phyloP scores from a whole-genome alignment of 2,888 invertebrate species.

The Polia nebulosa region DNA sequence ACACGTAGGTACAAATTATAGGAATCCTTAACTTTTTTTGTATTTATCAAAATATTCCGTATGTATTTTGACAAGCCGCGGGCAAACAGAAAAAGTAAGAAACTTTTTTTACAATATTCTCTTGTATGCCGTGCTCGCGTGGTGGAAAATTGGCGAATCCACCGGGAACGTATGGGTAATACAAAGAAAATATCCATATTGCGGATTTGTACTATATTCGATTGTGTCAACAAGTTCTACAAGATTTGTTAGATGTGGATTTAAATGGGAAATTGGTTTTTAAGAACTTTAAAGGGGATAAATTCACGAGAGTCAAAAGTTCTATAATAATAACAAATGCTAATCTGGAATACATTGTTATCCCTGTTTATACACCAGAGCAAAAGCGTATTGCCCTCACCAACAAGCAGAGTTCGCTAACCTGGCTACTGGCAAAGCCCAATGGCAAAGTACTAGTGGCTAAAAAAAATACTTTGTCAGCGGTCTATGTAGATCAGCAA shows the following conservation, averaged over 20 bases:
- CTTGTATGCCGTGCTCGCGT: slow-evolving; percentile 63
- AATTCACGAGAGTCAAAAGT: neutral
- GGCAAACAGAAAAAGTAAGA: slow-evolving; percentile 47
- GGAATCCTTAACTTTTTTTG: slow-evolving; percentile 41
- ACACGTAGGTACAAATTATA: slow-evolving; percentile 27
- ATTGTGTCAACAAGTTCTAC: slow-evolving; percentile 56
- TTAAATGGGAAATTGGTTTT: neutral
- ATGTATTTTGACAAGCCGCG: slow-evolving; percentile 32
- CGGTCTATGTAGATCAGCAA: too few relatives aligned
- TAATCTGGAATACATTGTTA: neutral
- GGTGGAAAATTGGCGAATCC: slow-evolving; percentile 74
- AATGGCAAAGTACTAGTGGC: neutral
- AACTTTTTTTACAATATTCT: slow-evolving; percentile 57
- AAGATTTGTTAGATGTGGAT: slow-evolving; percentile 30
- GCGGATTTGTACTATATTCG: slow-evolving; percentile 52
- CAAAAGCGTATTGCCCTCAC: too few relatives aligned
- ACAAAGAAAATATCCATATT: slow-evolving; percentile 61
- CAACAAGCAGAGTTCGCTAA: neutral
- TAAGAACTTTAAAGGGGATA: neutral
- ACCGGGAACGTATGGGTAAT: slow-evolving; percentile 60
- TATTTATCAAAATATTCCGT: slow-evolving; percentile 36
- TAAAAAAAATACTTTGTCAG: too few relatives aligned
- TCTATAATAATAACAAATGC: neutral
- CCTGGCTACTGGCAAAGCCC: neutral
- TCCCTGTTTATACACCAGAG: neutral